phyloP scores from a whole-genome alignment of 2,888 invertebrate species.

The Elmis aenea region DNA sequence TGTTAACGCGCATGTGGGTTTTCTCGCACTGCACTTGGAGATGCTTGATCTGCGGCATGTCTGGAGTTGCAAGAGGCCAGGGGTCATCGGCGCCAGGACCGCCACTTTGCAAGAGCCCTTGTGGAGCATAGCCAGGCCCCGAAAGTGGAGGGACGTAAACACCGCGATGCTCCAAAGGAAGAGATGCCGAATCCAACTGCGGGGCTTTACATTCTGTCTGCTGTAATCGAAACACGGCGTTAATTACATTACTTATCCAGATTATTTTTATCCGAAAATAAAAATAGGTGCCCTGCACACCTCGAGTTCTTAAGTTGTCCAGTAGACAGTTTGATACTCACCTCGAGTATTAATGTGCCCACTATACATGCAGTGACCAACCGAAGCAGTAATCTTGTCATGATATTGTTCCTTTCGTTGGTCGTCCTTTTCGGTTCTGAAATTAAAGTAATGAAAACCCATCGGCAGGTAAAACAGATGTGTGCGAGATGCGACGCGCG shows the following conservation, averaged over 20 bases:
- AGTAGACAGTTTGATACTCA: too few relatives aligned
- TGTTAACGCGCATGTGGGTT: constrained; percentile 91
- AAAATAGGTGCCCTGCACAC: too few relatives aligned
- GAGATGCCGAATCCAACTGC: constrained; percentile 70
- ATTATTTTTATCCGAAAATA: too few relatives aligned
- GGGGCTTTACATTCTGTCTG: constrained; percentile 74
- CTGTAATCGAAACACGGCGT: constrained; percentile 54
- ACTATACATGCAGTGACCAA: constrained; percentile 31
- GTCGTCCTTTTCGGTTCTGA: constrained; percentile 37
- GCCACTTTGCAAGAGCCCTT: constrained; percentile 39
- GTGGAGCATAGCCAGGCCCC: constrained; percentile 44
- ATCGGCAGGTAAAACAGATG: constrained; percentile 22
- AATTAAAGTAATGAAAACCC: constrained; percentile 40
- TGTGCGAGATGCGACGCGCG: constrained; percentile 16
- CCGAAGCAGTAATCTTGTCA: constrained; percentile 36
- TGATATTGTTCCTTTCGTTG: constrained; percentile 32
- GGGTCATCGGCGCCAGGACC: constrained; percentile 65
- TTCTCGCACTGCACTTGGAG: constrained; percentile 93
- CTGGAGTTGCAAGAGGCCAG: constrained; percentile 84
- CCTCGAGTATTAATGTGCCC: constrained; percentile 34
- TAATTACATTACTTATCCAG: too few relatives aligned
- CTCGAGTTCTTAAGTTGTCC: too few relatives aligned
- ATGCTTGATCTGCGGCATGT: constrained; percentile 90
- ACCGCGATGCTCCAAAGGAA: constrained; percentile 75
- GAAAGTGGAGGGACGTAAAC: constrained; percentile 65